Evolutionary conservation across 2,888 invertebrate genomes (phyloP), one percentile per base, ranked within the genome.

Genomic region (Acholoe squamosa): DNA sequence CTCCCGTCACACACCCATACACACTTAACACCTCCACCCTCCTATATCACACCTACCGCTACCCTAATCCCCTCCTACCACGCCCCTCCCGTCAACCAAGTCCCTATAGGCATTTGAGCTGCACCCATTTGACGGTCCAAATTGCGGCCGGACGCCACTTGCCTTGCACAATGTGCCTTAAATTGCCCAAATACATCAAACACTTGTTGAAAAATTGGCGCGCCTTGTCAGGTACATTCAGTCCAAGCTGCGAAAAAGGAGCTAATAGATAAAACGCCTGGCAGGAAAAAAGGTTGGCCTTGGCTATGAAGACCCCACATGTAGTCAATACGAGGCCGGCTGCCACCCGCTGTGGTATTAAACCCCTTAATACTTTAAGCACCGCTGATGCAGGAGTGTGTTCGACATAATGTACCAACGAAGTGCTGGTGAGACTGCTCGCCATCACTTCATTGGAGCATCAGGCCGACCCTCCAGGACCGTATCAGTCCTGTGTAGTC

Each of bases 161-260:
- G 14, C 14, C 28, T n/a, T n/a, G 28, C 14, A 71, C 71, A 28
- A 25, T 25, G 71, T n/a, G 25, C 71, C 31, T 71, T 71, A 25
- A 71, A 71, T 71, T 71, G 71, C 28, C 71, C 25, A 71, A 71
- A 71, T 71, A 71, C 71, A 71, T 71, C 71, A 71, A 71, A 28
- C 71, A 71, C 71, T 25, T 71, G 71, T 71, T 71, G 71, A 71
- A 28, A 71, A 71, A 71, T 71, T 71, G 28, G 28, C 71, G 10
- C 25, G 14, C 31, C 14, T 28, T 71, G 71, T 71, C 71, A 25
- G 71, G 14, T 71, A 16, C 31, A 71, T 28, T 71, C 28, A 71
- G 71, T 1, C 14, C 71, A 28, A 28, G 61, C 25, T 71, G 25
- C 31, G 25, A 28, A 28, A 71, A 71, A 71, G 61, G 25, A 71